Evolutionary conservation across 2,797 vertebrate species (phyloP), one percentile per base, ranked within the genome.

Genomic region (Macrochelys suwanniensis): DNA sequence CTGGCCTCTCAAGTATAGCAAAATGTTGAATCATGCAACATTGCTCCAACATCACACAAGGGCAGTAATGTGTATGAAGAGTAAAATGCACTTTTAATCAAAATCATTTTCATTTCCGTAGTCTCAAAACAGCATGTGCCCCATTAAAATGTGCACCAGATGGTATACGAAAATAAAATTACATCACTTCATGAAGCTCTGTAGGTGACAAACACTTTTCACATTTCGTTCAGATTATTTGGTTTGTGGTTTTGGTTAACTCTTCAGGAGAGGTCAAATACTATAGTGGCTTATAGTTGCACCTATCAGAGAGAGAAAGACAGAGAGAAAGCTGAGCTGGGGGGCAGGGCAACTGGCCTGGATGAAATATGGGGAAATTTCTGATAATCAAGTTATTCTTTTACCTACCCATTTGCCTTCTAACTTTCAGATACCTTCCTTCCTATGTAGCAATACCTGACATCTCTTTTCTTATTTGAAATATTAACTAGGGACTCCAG

Each of bases 271-370:
- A 88, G 9, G 57, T 6, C 2, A 47, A 33, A 26, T 28, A 80
- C 45, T 76, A 25, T 17, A 17, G 3, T 11, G 80, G 19, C n/a
- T 37, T 37, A 47, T 26, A 25, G 12, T 6, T 28, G 42, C 71
- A 47, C 4, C 25, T 45, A 6, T 45, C 23, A 76, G 23, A 76
- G 23, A 76, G 6, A 45, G 5, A 42, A 42, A 42, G 33, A 8
- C 0, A 1, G 57, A 87, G 56, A 53, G 57, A 1, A 59, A 61
- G 51, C 1, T 50, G 37, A 42, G 37, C 23, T 1, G 74, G 88
- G 88, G 88, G 83, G 51, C 81, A 47, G 54, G 77, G 78, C 78
- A 93, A 85, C 81, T 89, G 68, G 84, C 6, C 78, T 37, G 76
- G 23, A 11, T 16, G 11, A 86, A 65, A 92, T 3, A 0, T 68